Evolutionary conservation across 2,888 invertebrate species (phyloP).

Genomic region (Ichneumoninae sp.): DNA sequence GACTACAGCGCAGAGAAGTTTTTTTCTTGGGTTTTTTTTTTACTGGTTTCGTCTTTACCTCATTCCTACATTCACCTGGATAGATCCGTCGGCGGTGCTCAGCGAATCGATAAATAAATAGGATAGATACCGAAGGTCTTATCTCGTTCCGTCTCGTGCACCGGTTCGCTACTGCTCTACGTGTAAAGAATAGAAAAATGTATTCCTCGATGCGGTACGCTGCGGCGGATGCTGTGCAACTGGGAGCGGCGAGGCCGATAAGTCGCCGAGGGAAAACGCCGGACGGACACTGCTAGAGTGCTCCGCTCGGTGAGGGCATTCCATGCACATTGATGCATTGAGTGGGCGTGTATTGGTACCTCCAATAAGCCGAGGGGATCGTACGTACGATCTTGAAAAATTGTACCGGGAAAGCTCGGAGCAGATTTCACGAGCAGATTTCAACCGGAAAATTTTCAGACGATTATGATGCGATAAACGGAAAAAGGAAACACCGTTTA

Average conservation of each 20-base stretch:
- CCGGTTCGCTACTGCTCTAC: slow-evolving; percentile 34
- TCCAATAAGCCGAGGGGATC: background rate
- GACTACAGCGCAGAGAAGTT: slow-evolving; percentile 12
- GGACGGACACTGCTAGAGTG: background rate
- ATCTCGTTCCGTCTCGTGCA: slow-evolving; percentile 35
- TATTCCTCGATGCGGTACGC: slow-evolving; percentile 25
- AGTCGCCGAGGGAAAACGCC: slow-evolving; percentile 20
- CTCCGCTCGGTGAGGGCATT: background rate
- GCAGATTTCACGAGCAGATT: background rate
- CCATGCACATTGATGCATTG: background rate
- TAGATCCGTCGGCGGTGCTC: slow-evolving; percentile 11
- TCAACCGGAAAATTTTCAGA: background rate
- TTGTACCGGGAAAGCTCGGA: background rate
- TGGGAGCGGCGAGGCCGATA: slow-evolving; percentile 41
- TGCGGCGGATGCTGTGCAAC: slow-evolving; percentile 33
- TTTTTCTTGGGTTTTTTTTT: background rate
- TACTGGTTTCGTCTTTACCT: slow-evolving; percentile 18
- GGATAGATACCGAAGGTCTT: slow-evolving; percentile 38
- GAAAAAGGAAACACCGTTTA: too few species aligned
- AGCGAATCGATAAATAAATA: slow-evolving; percentile 54
- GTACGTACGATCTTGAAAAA: background rate
- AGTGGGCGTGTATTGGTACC: background rate
- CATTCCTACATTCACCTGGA: slow-evolving; percentile 24
- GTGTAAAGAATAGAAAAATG: slow-evolving; percentile 24
- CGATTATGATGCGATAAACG: background rate